A percentile compares a stretch with the other conserved stretches of the same genome.
These are phyloP conservation scores for Amblyjoppa proteus DNA, from an alignment of 2,888 invertebrate species.

Conservation along the genomic window DNA sequence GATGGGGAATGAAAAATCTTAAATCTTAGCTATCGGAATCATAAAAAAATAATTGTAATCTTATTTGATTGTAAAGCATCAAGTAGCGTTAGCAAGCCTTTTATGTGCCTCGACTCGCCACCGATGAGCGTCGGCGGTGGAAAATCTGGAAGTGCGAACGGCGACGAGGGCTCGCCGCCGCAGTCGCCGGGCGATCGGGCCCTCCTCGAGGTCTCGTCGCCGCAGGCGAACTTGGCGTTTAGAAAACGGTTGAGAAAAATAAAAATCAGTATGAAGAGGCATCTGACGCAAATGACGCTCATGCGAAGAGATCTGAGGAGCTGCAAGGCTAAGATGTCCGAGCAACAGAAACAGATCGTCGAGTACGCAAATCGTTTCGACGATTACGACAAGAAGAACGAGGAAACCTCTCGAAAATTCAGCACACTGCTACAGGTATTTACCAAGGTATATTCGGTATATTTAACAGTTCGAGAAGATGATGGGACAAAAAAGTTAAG, in stretches of 20 bases:
- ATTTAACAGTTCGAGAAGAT: constrained; percentile 31
- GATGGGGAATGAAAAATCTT: not conserved
- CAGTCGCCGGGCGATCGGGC: constrained; percentile 86
- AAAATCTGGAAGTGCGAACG: constrained; percentile 85
- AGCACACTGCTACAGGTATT: constrained; percentile 93
- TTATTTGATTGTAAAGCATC: constrained; percentile 75
- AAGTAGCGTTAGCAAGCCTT: constrained; percentile 81
- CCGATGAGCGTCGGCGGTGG: constrained; percentile 86
- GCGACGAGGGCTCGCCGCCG: constrained; percentile 85
- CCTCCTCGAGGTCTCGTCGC: constrained; percentile 86
- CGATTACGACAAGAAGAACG: constrained; percentile 96
- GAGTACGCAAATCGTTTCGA: constrained; percentile 94
- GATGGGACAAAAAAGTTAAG: not conserved
- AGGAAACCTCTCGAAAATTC: constrained; percentile 95
- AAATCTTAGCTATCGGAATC: not conserved
- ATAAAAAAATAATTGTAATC: constrained; percentile 19
- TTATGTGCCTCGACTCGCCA: constrained; percentile 82
- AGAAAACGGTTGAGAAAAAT: constrained; percentile 95
- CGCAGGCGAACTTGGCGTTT: constrained; percentile 94
- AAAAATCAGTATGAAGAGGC: constrained; percentile 95
- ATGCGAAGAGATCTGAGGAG: constrained; percentile 92
- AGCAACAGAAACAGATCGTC: constrained; percentile 94
- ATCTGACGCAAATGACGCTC: constrained; percentile 93
- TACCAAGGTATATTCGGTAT: constrained; percentile 80
- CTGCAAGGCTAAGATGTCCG: constrained; percentile 93